Evolutionary conservation across 2,888 invertebrate genomes (phyloP).

Genomic region (Agyllia agylla): DNA sequence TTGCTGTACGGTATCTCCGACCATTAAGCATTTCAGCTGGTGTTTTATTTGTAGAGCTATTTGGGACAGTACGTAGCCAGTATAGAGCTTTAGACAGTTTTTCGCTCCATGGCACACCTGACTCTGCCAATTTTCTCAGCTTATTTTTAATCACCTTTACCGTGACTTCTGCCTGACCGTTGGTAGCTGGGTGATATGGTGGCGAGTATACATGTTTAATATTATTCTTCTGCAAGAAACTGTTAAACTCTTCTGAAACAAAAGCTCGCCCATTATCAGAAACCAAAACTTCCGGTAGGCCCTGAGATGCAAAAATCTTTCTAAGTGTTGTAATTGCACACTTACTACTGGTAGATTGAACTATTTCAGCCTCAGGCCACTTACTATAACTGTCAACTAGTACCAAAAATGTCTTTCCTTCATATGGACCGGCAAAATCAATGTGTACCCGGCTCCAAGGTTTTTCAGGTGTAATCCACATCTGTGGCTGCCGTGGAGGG

Average conservation of each 20-base stretch:
- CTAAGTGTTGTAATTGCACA: neutral
- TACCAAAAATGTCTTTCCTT: slow-evolving; percentile 66
- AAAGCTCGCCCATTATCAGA: slow-evolving; percentile 4
- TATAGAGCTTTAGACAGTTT: slow-evolving; percentile 21
- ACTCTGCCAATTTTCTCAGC: neutral
- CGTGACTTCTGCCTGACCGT: slow-evolving; percentile 56
- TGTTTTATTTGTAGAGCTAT: slow-evolving; percentile 45
- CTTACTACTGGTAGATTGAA: slow-evolving; percentile 13
- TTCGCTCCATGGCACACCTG: neutral
- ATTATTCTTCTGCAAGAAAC: slow-evolving; percentile 37
- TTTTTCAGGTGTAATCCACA: slow-evolving; percentile 67
- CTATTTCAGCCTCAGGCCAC: slow-evolving; percentile 72
- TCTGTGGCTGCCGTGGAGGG: slow-evolving; percentile 55
- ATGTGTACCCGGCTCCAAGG: slow-evolving; percentile 54
- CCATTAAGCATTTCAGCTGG: slow-evolving; percentile 60
- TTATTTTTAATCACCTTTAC: slow-evolving; percentile 41
- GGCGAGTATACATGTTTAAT: slow-evolving; percentile 49
- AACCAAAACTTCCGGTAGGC: slow-evolving; percentile 6
- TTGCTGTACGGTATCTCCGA: slow-evolving; percentile 14
- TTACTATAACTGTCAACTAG: slow-evolving; percentile 71
- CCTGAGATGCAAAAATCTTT: slow-evolving; percentile 11
- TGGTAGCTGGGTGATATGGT: slow-evolving; percentile 65
- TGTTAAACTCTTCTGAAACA: slow-evolving; percentile 6
- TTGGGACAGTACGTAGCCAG: slow-evolving; percentile 39
- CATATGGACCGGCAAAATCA: slow-evolving; percentile 65